Conservation (phyloP, 2,888 invertebrate species). For the Stomorhina lunata region DNA sequence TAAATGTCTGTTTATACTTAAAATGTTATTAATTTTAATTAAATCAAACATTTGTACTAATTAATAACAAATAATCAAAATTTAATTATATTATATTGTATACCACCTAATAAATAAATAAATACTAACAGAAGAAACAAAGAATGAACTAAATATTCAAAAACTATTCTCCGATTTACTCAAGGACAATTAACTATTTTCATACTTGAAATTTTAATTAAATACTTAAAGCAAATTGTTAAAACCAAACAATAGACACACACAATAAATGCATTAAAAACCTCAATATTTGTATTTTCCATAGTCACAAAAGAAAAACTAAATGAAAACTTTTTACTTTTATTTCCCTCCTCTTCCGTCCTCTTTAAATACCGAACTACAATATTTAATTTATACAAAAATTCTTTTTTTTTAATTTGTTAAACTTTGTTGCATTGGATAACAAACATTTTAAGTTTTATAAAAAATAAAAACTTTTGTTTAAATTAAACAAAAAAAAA, state of each 20-base stretch:
- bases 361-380: neutral
- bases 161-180: neutral
- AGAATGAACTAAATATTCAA: neutral
- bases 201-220: conserved; percentile 1
- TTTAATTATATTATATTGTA: too few species aligned
- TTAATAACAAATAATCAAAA: conserved; percentile 14
- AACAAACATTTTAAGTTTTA: neutral
- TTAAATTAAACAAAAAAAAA: neutral
- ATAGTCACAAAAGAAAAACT: neutral
- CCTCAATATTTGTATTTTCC: neutral
- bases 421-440: neutral
- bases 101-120: too few species aligned
- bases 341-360: neutral
- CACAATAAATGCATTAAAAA: neutral
- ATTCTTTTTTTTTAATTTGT: neutral
- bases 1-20: conserved; percentile 6
- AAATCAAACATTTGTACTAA: neutral
- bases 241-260: neutral
- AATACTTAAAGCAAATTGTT: too few species aligned
- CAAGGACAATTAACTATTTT: neutral
- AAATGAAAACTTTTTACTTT: neutral
- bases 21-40: neutral
- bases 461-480: neutral
- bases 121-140: neutral
- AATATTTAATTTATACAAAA: neutral